Evolutionary conservation across 1,140 invertebrate species (phyloP), one percentile per base, ranked within the genome.

Genomic region (Pogonognathellus flavescens): DNA sequence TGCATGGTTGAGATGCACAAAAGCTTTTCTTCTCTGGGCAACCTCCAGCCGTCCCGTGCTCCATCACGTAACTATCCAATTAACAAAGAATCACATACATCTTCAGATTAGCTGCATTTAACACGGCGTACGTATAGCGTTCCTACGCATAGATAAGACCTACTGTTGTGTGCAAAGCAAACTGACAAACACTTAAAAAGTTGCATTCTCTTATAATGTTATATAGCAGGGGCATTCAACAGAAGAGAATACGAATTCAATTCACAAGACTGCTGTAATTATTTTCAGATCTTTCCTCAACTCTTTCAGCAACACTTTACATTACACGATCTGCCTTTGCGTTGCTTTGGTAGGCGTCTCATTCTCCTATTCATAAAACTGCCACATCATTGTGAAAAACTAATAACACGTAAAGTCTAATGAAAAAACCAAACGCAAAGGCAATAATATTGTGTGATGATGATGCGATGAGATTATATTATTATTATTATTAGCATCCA

Each of bases 41-140:
- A 0, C 98, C 98, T 0, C 94, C 91, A 0, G 93, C 92, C 0
- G 97, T 98, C 0, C 96, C 96, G 90, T 98, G 97, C 89, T 98
- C 96, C 0, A 95, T 95, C 0, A 99, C 96, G 90, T 93, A 97
- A 60, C 94, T 93, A 89, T 89, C 84, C 83, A 66, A 88, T 87
- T 41, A 41, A 41, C 85, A 85, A 25, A 80, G 66, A 84, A 59
- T 41, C 49, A 50, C 31, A 76, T 50, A 76, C 70, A 31, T 31
- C 41, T 49, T 76, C 41, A 50, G 41, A 76, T 76, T 76, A 76
- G 70, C 0, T 18, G 41, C 70, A 76, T 76, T 76, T 76, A 76
- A 50, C 70, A 76, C 31, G 70, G 70, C n/a, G 53, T 13, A 57
- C 31, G 31, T 41, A 41, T 41, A 41, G 6, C 31, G 31, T 41